Base-by-base conservation (phyloP, 2,888 invertebrate genomes). In the Hirudinaria manillensis region DNA sequence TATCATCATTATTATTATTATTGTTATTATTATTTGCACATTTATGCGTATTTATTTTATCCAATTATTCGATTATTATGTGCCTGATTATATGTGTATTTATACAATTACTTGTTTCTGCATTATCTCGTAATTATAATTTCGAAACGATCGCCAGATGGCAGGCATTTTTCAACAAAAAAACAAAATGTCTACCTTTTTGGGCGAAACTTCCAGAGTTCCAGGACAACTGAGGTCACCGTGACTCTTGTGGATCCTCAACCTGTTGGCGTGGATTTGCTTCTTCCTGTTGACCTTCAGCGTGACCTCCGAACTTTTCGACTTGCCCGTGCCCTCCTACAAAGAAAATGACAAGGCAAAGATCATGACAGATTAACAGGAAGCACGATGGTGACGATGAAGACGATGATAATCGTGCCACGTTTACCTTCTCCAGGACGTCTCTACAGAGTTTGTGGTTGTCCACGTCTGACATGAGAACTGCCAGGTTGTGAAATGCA, bases 401-500 rank as follows among this genome's bases (percentile, higher is more conserved):
- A 45, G 45, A 10, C 13, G 10, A 10, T 45, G 45, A 45, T 45
- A 45, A 45, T 16, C 1, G 45, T 10, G 16, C 16, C 6, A 45
- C 13, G 45, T 70, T 29, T 53, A 75, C 77, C 45, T 68, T 75
- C 61, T 70, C 68, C 36, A 77, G 78, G 10, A 76, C 32, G 36
- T 76, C 77, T 13, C 78, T 88, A 83, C 95, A 94, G 21, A 93
- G 93, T 90, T 93, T 92, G 77, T 95, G 92, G 84, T 98, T 98
- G 84, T 98, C 97, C 82, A 98, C 97, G 86, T 96, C 96, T 80
- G 96, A 96, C 86, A 97, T 98, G 81, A 98, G 97, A 80, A 94
- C 90, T 67, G 97, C 94, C 74, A 99, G 88, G 85, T 98, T 96
- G 80, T 93, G 91, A 85, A 94, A 98, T 77, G 95, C 86, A 84